A percentile compares a stretch with the other conserved stretches of the same genome.
These are phyloP conservation scores for Calidris pugnax DNA, from an alignment of 2,113 vertebrate species.

Conservation along the genomic window DNA sequence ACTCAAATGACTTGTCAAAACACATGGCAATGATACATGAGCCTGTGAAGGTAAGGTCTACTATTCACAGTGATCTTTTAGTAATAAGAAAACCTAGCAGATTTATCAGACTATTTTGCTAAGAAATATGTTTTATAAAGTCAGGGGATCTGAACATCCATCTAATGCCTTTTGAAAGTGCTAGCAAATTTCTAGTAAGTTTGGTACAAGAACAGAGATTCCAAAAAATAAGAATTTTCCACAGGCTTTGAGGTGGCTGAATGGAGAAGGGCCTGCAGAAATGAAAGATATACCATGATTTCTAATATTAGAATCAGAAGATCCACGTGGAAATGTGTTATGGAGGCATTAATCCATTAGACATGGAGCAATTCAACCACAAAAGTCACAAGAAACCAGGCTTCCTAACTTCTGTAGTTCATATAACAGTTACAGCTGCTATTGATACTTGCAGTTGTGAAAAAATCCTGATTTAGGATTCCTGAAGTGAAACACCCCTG, in stretches of 20 bases:
- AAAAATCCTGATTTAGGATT: neutral
- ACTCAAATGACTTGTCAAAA: neutral
- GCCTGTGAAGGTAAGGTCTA: neutral
- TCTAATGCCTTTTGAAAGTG: neutral
- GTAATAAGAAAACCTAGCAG: neutral
- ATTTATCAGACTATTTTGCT: neutral
- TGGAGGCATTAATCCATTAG: neutral
- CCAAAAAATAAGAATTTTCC: neutral
- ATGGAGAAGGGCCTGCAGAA: neutral
- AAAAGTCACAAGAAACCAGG: neutral
- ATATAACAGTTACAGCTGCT: neutral
- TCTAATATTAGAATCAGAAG: slow-evolving; percentile 13
- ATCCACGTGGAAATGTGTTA: neutral
- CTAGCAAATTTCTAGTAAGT: neutral
- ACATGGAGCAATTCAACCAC: neutral
- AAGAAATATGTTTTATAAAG: neutral
- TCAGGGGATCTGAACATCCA: neutral
- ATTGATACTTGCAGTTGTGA: neutral
- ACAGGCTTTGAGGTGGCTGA: neutral
- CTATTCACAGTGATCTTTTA: neutral
- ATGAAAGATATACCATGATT: neutral
- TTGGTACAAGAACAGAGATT: neutral
- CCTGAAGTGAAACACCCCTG: neutral
- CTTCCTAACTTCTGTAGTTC: neutral
- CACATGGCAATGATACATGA: neutral